These are phyloP conservation scores for Agonopterix arenella DNA, from an alignment of 2,888 invertebrate genomes.

Conservation along the genomic window DNA sequence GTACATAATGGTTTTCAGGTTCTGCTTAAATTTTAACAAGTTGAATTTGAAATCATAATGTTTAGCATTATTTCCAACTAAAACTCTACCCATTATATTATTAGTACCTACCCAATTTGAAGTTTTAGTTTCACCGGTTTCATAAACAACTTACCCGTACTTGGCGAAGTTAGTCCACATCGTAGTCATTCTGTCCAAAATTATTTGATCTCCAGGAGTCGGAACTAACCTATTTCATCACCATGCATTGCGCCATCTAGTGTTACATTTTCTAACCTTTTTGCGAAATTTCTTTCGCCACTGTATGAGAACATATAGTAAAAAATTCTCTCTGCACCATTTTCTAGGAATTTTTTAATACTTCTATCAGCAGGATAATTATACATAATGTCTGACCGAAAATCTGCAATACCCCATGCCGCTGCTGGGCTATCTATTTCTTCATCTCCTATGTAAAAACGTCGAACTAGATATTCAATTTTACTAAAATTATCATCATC, in stretches of 20 bases:
- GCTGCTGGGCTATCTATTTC: not conserved
- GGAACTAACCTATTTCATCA: conserved; percentile 31
- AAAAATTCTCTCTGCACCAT: conserved; percentile 9
- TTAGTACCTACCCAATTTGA: not conserved
- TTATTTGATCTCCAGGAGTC: conserved; percentile 21
- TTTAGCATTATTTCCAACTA: no score
- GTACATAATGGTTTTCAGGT: not conserved
- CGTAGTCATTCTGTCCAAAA: conserved; percentile 24
- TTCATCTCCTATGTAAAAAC: conserved; percentile 3
- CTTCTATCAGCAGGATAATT: conserved; percentile 6
- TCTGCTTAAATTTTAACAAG: no score
- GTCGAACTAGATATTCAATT: not conserved
- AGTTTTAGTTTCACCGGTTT: not conserved
- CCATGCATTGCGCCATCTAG: conserved; percentile 26
- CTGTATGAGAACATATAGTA: conserved; percentile 18
- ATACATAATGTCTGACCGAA: conserved; percentile 3
- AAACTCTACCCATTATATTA: no score
- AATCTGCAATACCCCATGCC: not conserved
- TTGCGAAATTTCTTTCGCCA: conserved; percentile 30
- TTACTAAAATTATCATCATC: not conserved
- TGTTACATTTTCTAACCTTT: conserved; percentile 19
- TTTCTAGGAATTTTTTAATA: conserved; percentile 13
- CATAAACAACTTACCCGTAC: conserved; percentile 10
- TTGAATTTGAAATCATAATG: no score
- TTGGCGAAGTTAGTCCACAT: conserved; percentile 39